Base-by-base conservation (phyloP, 2,113 vertebrate genomes). In the Mobula birostris region DNA sequence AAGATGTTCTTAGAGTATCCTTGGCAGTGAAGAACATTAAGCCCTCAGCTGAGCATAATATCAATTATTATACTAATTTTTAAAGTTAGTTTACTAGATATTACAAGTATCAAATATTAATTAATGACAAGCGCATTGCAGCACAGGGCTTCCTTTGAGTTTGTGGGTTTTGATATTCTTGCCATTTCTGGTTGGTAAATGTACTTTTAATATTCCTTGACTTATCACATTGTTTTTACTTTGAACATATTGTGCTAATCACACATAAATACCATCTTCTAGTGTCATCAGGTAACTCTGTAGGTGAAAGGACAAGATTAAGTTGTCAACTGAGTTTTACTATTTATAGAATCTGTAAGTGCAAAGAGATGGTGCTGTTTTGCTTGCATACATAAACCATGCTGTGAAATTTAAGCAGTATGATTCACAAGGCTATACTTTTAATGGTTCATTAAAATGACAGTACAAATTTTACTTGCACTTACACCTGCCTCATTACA, bases 391-490 rank as follows among this genome's bases (percentile, higher is more conserved):
- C 19, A 29, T 70, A 70, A 74, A 91, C 63, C 15, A 5, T 32
- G 88, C 29, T 91, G 63, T 91, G 29, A 91, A 90, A 70, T 91
- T 91, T 91, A 17, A 91, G 14, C 61, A 70, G 9, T 9, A 91
- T 91, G 17, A 70, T 91, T 91, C 87, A 40, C 88, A 93, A 21
- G 70, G 24, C 40, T 56, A 74, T 40, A 40, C 48, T 56, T 93
- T 93, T 29, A 76, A 61, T 87, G 83, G 83, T 87, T 87, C 83
- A 87, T 87, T 48, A 87, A 27, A 93, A 93, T 74, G 72, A 92
- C 32, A 27, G 8, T 40, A 21, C 70, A 68, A 93, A 93, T 93
- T 70, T 72, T 91, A 70, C 88, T 68, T 93, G 90, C 36, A 48
- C 68, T 93, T 11, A 36, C 66, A 91, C 66, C 32, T 70, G 87